These are phyloP conservation scores for Tenebrio molitor DNA, from an alignment of 1,140 invertebrate genomes.

Conservation along the genomic window DNA sequence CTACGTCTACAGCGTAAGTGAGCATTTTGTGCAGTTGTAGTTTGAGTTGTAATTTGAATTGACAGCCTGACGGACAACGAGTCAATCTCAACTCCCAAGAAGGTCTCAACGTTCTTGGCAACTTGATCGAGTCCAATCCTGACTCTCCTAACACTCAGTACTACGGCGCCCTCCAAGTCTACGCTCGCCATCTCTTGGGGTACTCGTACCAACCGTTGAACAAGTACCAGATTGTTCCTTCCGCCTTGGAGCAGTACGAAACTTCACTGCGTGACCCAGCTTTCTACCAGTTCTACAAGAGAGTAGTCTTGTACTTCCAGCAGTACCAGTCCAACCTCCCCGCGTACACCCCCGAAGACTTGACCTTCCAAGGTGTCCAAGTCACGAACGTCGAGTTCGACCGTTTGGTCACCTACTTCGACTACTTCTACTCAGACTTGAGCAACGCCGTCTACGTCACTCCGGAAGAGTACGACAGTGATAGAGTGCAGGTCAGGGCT, in stretches of 20 bases:
- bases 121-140: conserved; percentile 76
- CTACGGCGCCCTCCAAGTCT: conserved; percentile 73
- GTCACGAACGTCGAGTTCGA: conserved; percentile 75
- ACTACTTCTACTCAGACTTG: conserved; percentile 77
- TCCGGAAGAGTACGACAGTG: conserved; percentile 51
- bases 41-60: conserved; percentile 35
- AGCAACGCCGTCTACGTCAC: conserved; percentile 73
- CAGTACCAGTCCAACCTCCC: conserved; percentile 64
- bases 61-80: conserved; percentile 68
- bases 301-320: conserved; percentile 68
- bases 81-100: conserved; percentile 68
- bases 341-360: conserved; percentile 72
- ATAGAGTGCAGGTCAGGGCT: conserved; percentile 65
- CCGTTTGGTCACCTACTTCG: conserved; percentile 79
- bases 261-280: conserved; percentile 77
- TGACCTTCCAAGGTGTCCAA: conserved; percentile 73
- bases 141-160: conserved; percentile 76
- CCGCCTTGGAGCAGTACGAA: conserved; percentile 68
- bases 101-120: conserved; percentile 75
- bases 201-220: conserved; percentile 60
- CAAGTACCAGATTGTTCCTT: conserved; percentile 61
- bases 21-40: conserved; percentile 40
- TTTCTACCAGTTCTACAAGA: conserved; percentile 75
- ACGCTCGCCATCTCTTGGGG: conserved; percentile 73
- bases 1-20: conserved; percentile 68